A percentile compares a stretch with the other conserved stretches of the same genome.
Evolutionary conservation across 2,113 vertebrate species (phyloP).

Genomic region (Engystomops pustulosus): DNA sequence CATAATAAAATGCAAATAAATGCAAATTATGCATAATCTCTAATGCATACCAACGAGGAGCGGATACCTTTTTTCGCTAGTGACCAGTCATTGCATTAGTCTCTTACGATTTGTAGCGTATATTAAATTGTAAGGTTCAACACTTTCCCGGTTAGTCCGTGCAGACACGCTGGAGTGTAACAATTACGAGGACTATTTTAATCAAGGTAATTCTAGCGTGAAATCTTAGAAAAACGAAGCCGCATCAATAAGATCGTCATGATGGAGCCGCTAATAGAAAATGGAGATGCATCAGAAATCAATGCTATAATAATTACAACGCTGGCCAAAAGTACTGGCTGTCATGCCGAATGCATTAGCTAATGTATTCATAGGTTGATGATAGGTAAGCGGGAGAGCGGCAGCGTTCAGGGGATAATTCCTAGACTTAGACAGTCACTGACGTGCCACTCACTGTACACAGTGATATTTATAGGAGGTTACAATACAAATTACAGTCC

Average conservation of each 20-base stretch:
- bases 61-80: slow-evolving; percentile 67
- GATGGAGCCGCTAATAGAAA: slow-evolving; percentile 74
- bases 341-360: slow-evolving; percentile 71
- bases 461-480: slow-evolving; percentile 86
- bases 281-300: slow-evolving; percentile 84
- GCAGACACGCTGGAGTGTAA: slow-evolving; percentile 59
- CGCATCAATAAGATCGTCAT: slow-evolving; percentile 68
- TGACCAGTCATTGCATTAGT: slow-evolving; percentile 63
- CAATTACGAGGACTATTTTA: slow-evolving; percentile 64
- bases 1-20: slow-evolving; percentile 85
- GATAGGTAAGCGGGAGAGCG: slow-evolving; percentile 62
- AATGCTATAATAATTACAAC: slow-evolving; percentile 83
- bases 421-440: slow-evolving; percentile 75
- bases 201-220: slow-evolving; percentile 72
- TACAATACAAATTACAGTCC: slow-evolving; percentile 88
- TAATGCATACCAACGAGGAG: slow-evolving; percentile 75
- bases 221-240: slow-evolving; percentile 73
- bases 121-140: slow-evolving; percentile 56
- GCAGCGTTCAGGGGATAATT: slow-evolving; percentile 75
- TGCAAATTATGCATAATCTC: slow-evolving; percentile 81
- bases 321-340: slow-evolving; percentile 65
- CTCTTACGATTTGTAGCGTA: slow-evolving; percentile 61
- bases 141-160: slow-evolving; percentile 57
- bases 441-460: slow-evolving; percentile 72
- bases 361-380: slow-evolving; percentile 68